Evolutionary conservation across 2,113 vertebrate genomes (phyloP), one percentile per base, ranked within the genome.

Genomic region (Bostrychus sinensis): DNA sequence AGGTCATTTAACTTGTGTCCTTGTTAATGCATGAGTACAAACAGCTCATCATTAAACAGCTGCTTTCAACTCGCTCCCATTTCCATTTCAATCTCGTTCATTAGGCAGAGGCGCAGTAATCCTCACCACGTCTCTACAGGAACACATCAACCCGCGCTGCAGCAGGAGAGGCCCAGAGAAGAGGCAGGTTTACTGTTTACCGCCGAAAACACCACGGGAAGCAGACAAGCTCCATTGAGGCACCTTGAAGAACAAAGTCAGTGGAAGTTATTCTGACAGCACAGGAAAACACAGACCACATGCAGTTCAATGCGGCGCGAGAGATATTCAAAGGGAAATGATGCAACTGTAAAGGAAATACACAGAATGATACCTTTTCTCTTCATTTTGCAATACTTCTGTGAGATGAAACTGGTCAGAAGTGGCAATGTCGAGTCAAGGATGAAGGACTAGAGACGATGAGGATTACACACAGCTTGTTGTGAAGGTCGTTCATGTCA

Each of bases 11-110:
- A 75, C 30, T 69, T 51, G 2, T 1, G 66, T 81, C 83, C 75
- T 84, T 70, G 77, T 73, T 82, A 75, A 72, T 78, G 61, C 56
- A 26, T 16, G 43, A 67, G 55, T 28, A 73, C 74, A 80, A 85
- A 85, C 78, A 82, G 37, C 64, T 72, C 74, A n/a, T 72, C 66
- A 69, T 81, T 80, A 78, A 81, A 78, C 80, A 77, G 69, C 71
- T 82, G 80, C 78, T 75, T 85, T 85, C 51, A 85, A 82, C 68
- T 72, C 63, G 72, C 45, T 62, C 73, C 17, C 69, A 78, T 85
- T 82, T 85, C 80, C 78, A 79, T 87, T 84, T 82, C 74, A 85
- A 58, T 80, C 70, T 66, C 56, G 54, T 68, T 86, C 78, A 82
- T 84, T 79, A 82, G 43, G 63, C 70, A 11, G 50, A 22, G 39